These are phyloP conservation scores for Lampris incognitus DNA, from an alignment of 2,113 vertebrate species.

Conservation along the genomic window DNA sequence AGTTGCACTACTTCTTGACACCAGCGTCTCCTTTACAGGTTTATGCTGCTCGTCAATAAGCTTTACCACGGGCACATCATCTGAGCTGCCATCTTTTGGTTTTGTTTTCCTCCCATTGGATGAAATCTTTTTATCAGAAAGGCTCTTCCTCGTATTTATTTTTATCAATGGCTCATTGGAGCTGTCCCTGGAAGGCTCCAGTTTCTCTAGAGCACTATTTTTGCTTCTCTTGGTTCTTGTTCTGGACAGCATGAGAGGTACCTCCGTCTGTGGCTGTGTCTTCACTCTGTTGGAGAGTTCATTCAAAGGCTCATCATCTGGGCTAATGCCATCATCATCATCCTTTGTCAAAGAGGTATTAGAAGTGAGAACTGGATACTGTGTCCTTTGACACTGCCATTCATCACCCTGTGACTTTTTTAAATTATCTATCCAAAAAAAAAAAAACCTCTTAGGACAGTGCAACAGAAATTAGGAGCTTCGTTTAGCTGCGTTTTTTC, in stretches of 20 bases:
- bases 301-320: slow-evolving; percentile 54
- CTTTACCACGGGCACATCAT: slow-evolving; percentile 38
- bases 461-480: slow-evolving; percentile 57
- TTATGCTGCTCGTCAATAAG: slow-evolving; percentile 32
- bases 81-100: slow-evolving; percentile 19
- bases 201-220: slow-evolving; percentile 48
- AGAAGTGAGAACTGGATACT: no score
- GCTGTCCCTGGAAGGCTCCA: slow-evolving; percentile 49
- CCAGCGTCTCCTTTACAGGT: slow-evolving; percentile 31
- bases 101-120: slow-evolving; percentile 13
- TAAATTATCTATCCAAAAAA: slow-evolving; percentile 73
- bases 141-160: slow-evolving; percentile 3
- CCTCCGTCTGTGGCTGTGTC: slow-evolving; percentile 15
- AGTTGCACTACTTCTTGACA: not conserved
- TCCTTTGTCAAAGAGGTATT: no score
- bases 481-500: slow-evolving; percentile 62
- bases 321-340: slow-evolving; percentile 17
- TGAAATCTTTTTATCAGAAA: slow-evolving; percentile 13
- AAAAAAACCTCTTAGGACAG: slow-evolving; percentile 71
- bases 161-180: slow-evolving; percentile 46
- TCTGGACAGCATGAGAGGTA: not conserved
- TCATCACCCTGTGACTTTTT: not conserved
- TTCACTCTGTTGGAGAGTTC: slow-evolving; percentile 25
- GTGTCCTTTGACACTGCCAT: no score
- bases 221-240: slow-evolving; percentile 33